phyloP scores from a whole-genome alignment of 2,888 invertebrate genomes.

The Slavum lentiscoides region DNA sequence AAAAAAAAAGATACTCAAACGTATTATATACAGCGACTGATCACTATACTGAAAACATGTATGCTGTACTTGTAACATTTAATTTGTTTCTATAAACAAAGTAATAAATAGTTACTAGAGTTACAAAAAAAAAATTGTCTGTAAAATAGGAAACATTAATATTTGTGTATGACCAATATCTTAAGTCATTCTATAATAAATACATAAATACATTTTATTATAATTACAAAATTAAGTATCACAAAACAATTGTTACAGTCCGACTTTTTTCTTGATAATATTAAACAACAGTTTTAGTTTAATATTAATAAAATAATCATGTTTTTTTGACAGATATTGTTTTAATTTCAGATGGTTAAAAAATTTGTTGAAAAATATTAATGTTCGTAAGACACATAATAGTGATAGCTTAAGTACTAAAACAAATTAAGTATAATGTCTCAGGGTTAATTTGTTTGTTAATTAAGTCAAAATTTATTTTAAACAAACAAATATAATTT shows the following conservation, averaged over 20 bases:
- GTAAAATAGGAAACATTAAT: conserved; percentile 1
- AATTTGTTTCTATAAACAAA: not conserved
- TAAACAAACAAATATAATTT: no score
- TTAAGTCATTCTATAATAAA: not conserved
- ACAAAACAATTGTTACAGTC: conserved; percentile 25
- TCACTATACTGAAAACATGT: not conserved
- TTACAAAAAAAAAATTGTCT: not conserved
- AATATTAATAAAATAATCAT: not conserved
- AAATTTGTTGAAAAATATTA: not conserved
- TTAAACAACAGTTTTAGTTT: conserved; percentile 3
- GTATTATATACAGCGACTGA: not conserved
- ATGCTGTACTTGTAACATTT: not conserved
- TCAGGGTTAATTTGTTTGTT: no score
- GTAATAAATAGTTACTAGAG: not conserved
- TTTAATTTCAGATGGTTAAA: not conserved
- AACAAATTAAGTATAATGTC: conserved; percentile 19
- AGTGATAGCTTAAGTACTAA: conserved; percentile 1
- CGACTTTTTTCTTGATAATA: not conserved
- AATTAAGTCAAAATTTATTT: no score
- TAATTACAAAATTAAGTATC: conserved; percentile 27
- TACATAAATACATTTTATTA: not conserved
- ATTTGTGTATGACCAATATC: not conserved
- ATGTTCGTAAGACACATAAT: not conserved
- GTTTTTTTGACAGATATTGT: not conserved
- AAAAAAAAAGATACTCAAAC: no score